These are phyloP conservation scores for Pogoniulus pusillus DNA, from an alignment of 2,797 vertebrate genomes.

Conservation along the genomic window DNA sequence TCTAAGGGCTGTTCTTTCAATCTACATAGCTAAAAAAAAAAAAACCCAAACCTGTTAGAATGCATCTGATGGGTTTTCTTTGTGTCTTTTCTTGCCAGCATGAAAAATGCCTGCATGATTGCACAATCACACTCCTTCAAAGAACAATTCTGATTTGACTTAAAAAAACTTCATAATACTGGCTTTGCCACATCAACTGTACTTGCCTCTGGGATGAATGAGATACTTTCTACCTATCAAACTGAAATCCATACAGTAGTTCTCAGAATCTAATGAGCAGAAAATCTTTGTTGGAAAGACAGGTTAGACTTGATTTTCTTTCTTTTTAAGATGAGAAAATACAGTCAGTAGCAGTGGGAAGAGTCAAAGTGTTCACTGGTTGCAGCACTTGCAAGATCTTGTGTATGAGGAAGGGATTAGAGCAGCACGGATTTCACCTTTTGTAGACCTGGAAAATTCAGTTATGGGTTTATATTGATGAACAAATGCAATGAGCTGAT, in stretches of 20 bases:
- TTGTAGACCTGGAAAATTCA: neutral
- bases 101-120: slow-evolving; percentile 45
- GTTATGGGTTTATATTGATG: neutral
- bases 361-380: neutral
- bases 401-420: neutral
- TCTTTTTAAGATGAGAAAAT: slow-evolving; percentile 32
- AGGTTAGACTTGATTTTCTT: slow-evolving; percentile 53
- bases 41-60: neutral
- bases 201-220: slow-evolving; percentile 27
- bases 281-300: slow-evolving; percentile 59
- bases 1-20: slow-evolving; percentile 10
- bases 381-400: neutral
- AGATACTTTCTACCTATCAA: neutral
- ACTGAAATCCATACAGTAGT: slow-evolving; percentile 24
- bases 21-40: neutral
- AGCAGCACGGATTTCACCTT: neutral
- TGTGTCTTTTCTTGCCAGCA: slow-evolving; percentile 16
- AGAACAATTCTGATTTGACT: slow-evolving; percentile 48
- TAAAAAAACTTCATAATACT: neutral
- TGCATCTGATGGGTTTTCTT: neutral
- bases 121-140: slow-evolving; percentile 32
- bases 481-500: neutral
- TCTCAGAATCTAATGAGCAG: slow-evolving; percentile 54
- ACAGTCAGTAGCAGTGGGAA: slow-evolving; percentile 28
- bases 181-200: neutral